These are phyloP conservation scores for Cygnus atratus DNA, from an alignment of 2,113 vertebrate species.

Conservation along the genomic window DNA sequence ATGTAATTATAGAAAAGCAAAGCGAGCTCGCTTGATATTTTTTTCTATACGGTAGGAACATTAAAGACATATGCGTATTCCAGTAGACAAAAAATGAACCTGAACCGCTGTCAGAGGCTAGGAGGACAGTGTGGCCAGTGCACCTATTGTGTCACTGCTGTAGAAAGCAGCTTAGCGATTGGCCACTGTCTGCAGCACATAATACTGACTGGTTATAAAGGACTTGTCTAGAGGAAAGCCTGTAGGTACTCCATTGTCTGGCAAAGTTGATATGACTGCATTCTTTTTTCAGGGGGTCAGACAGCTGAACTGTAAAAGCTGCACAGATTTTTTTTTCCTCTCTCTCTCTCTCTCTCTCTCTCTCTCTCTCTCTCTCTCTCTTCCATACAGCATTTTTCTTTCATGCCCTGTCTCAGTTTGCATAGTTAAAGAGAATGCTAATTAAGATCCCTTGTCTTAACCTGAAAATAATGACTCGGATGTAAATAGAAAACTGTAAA, in stretches of 20 bases:
- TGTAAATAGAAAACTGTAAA: slow-evolving; percentile 72
- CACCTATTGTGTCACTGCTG: slow-evolving; percentile 85
- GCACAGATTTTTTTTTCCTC: slow-evolving; percentile 68
- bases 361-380: slow-evolving; percentile 13
- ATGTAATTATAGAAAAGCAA: slow-evolving; percentile 76
- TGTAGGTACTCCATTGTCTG: slow-evolving; percentile 80
- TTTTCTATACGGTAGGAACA: slow-evolving; percentile 57
- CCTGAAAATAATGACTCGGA: slow-evolving; percentile 76
- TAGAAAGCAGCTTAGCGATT: slow-evolving; percentile 80
- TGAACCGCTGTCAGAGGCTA: slow-evolving; percentile 75
- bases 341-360: neutral
- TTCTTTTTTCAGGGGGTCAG: slow-evolving; percentile 76
- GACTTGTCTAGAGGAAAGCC: slow-evolving; percentile 79
- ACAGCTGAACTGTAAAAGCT: slow-evolving; percentile 81
- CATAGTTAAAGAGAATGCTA: slow-evolving; percentile 81
- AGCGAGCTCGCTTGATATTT: slow-evolving; percentile 49
- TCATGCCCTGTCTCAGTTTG: slow-evolving; percentile 77
- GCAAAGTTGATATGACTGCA: slow-evolving; percentile 85
- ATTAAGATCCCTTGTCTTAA: slow-evolving; percentile 81
- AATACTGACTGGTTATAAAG: slow-evolving; percentile 87
- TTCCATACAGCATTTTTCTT: slow-evolving; percentile 70
- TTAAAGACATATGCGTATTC: slow-evolving; percentile 76
- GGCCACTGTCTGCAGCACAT: slow-evolving; percentile 81
- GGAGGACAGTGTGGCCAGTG: slow-evolving; percentile 80
- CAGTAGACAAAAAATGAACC: slow-evolving; percentile 75